Percentiles rank a stretch among this genome's conserved stretches.
These are phyloP conservation scores for Casuarius casuarius DNA, from an alignment of 2,113 vertebrate genomes.

Conservation along the genomic window DNA sequence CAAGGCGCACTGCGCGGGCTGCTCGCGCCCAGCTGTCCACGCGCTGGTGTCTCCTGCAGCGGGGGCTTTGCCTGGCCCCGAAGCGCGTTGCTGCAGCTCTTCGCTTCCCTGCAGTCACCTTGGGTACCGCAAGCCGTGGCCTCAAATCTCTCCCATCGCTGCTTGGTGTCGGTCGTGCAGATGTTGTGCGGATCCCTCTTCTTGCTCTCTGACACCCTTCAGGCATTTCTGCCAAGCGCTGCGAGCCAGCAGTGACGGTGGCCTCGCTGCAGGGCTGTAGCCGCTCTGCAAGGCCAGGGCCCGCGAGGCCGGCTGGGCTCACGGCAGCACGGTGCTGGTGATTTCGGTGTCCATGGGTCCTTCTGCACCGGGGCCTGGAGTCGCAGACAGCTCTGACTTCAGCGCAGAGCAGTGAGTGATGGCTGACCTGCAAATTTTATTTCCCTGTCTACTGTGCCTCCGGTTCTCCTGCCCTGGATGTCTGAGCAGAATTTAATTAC, in stretches of 20 bases:
- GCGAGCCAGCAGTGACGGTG: too few relatives aligned
- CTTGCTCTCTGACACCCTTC: not conserved
- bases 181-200: not conserved
- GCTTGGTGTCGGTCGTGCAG: not conserved
- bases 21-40: not conserved
- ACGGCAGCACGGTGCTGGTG: too few relatives aligned
- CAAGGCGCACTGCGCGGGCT: too few relatives aligned
- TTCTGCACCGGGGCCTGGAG: rapidly evolving
- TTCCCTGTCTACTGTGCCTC: not conserved
- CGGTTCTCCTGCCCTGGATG: not conserved
- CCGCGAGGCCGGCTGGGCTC: too few relatives aligned
- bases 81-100: not conserved
- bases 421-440: not conserved
- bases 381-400: not conserved
- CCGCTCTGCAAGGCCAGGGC: too few relatives aligned
- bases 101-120: conserved; percentile 11
- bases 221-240: not conserved
- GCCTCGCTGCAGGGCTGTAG: too few relatives aligned
- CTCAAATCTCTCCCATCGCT: not conserved
- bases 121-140: not conserved
- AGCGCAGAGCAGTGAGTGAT: not conserved
- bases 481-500: not conserved
- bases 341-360: not conserved
- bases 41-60: not conserved
- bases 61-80: not conserved